Evolutionary conservation across 2,888 invertebrate species (phyloP).

Genomic region (Chrysomela aeneicollis): DNA sequence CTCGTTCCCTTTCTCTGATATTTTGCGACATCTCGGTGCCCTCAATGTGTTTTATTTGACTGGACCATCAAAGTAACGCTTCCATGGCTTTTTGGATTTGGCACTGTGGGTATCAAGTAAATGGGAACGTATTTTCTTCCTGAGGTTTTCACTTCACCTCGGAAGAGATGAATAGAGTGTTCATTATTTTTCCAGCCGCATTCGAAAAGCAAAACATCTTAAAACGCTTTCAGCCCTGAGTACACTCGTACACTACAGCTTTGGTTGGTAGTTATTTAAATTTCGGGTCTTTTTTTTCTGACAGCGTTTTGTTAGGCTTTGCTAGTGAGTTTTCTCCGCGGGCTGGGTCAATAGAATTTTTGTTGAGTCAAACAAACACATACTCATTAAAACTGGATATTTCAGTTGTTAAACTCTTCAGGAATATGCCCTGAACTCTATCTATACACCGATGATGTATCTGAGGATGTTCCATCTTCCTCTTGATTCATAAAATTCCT

Average conservation of each 20-base stretch:
- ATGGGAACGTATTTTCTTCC: conserved; percentile 5
- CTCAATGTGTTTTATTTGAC: neutral
- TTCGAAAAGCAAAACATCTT: conserved; percentile 3
- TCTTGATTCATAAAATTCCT: too few species aligned
- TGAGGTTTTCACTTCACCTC: neutral
- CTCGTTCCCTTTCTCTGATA: neutral
- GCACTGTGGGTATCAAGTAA: neutral
- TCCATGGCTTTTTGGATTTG: neutral
- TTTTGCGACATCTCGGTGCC: too few species aligned
- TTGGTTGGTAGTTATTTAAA: neutral
- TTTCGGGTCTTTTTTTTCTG: neutral
- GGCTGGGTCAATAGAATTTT: too few species aligned
- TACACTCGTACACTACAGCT: neutral
- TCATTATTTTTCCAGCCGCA: neutral
- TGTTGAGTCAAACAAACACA: too few species aligned
- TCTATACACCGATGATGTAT: too few species aligned
- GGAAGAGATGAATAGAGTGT: neutral
- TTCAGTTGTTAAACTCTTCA: too few species aligned
- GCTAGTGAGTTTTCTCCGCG: too few species aligned
- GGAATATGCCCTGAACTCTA: too few species aligned
- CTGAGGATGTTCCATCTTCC: too few species aligned
- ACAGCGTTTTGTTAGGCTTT: too few species aligned
- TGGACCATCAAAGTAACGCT: neutral
- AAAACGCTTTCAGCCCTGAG: conserved; percentile 3
- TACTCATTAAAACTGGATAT: too few species aligned